Conservation (phyloP, 2,797 vertebrate genomes). For the Astyanax mexicanus region DNA sequence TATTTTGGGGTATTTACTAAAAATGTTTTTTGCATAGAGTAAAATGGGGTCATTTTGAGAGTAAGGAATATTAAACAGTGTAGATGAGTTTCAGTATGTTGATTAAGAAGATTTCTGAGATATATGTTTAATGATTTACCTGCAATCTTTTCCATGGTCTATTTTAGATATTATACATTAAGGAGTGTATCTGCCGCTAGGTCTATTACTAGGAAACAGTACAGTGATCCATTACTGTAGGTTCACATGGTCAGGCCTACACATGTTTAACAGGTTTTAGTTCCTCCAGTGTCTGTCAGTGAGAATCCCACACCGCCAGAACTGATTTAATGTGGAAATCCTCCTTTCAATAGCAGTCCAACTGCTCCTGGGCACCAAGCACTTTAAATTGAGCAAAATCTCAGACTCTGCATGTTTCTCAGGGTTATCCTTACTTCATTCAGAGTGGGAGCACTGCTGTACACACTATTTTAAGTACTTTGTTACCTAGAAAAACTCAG, state of each 20-base stretch:
- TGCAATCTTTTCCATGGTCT: background rate
- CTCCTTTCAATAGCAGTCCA: constrained; percentile 24
- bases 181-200: background rate
- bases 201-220: constrained; percentile 15
- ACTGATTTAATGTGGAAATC: constrained; percentile 1
- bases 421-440: background rate
- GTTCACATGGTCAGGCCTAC: constrained; percentile 11
- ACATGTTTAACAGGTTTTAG: constrained; percentile 24
- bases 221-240: constrained; percentile 27
- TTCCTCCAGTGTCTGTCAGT: constrained; percentile 16
- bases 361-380: background rate
- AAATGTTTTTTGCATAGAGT: background rate
- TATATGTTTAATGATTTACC: no score
- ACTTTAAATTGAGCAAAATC: no score
- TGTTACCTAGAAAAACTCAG: background rate
- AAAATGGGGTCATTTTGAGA: background rate
- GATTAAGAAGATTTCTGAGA: no score
- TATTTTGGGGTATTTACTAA: no score
- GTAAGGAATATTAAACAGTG: no score
- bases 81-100: no score
- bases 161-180: background rate
- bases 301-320: background rate
- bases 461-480: background rate
- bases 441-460: constrained; percentile 6
- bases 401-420: background rate